Conservation (phyloP, 92 coral and sea anemone genomes). For the Ricordea florida region DNA sequence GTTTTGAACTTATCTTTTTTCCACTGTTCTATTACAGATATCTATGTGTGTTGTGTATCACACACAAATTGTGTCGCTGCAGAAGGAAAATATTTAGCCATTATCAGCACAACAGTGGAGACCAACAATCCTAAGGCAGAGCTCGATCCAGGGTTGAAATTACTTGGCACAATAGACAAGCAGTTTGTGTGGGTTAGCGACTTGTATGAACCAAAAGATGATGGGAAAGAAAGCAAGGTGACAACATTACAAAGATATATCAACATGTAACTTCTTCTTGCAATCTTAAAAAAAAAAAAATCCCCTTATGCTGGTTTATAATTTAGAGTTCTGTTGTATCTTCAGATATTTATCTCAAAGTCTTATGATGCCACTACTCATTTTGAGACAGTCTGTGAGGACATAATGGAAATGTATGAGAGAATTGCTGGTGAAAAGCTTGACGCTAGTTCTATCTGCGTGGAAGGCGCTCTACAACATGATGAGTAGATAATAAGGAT, state of each 20-base stretch:
- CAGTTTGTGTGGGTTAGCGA: constrained; percentile 76
- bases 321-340: no score
- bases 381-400: constrained; percentile 95
- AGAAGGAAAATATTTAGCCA: constrained; percentile 73
- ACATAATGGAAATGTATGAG: constrained; percentile 86
- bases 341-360: constrained; percentile 88
- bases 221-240: constrained; percentile 84
- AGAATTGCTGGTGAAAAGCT: constrained; percentile 85
- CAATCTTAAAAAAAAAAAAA: no score
- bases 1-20: not conserved
- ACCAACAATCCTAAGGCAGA: constrained; percentile 75
- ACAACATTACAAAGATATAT: no score
- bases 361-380: constrained; percentile 95
- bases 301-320: no score
- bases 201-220: constrained; percentile 78
- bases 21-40: constrained; percentile 66
- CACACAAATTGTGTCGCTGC: constrained; percentile 78
- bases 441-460: constrained; percentile 67
- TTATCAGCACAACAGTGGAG: constrained; percentile 90
- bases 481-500: no score
- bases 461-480: no score
- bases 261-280: no score
- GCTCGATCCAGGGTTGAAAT: constrained; percentile 75
- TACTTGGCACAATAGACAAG: constrained; percentile 84
- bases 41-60: constrained; percentile 86